Conservation (phyloP, 2,888 invertebrate species). For the Lasioglossum leucozonium region DNA sequence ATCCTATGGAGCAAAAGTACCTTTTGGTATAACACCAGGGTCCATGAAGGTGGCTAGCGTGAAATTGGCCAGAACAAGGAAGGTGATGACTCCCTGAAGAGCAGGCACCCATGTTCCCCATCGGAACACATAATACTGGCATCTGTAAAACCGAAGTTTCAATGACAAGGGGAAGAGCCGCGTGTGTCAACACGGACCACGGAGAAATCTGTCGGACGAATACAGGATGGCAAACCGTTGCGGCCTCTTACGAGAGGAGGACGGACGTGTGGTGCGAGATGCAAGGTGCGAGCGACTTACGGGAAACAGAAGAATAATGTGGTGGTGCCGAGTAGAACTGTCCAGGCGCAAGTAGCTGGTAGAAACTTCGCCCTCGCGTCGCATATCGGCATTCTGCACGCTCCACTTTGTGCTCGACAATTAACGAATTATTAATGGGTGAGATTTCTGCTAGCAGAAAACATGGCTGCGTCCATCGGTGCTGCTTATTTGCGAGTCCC, state of each 20-base stretch:
- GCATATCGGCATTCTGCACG: conserved; percentile 95
- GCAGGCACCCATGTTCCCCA: conserved; percentile 95
- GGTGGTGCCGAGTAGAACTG: conserved; percentile 96
- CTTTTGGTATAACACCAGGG: conserved; percentile 99
- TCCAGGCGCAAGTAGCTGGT: conserved; percentile 99
- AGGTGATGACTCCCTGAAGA: conserved; percentile 96
- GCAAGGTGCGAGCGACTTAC: conserved; percentile 89
- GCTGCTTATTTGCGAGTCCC: conserved; percentile 70
- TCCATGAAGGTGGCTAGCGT: conserved; percentile 99
- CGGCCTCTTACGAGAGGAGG: conserved; percentile 20
- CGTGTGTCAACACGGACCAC: not conserved
- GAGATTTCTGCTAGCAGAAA: conserved; percentile 83
- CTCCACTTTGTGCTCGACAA: conserved; percentile 67
- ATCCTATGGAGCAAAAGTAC: conserved; percentile 85
- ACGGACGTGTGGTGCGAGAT: conserved; percentile 59
- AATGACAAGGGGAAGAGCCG: not conserved
- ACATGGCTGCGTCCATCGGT: conserved; percentile 84
- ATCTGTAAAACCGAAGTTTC: conserved; percentile 87
- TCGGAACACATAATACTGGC: conserved; percentile 92
- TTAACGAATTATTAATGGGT: conserved; percentile 73
- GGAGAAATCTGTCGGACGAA: conserved; percentile 21
- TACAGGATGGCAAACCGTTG: conserved; percentile 36
- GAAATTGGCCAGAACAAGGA: conserved; percentile 99
- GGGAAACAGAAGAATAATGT: conserved; percentile 98
- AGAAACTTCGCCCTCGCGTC: conserved; percentile 98